These are phyloP conservation scores for Tretioscincus oriximinensis DNA, from an alignment of 2,113 vertebrate genomes.

Conservation along the genomic window DNA sequence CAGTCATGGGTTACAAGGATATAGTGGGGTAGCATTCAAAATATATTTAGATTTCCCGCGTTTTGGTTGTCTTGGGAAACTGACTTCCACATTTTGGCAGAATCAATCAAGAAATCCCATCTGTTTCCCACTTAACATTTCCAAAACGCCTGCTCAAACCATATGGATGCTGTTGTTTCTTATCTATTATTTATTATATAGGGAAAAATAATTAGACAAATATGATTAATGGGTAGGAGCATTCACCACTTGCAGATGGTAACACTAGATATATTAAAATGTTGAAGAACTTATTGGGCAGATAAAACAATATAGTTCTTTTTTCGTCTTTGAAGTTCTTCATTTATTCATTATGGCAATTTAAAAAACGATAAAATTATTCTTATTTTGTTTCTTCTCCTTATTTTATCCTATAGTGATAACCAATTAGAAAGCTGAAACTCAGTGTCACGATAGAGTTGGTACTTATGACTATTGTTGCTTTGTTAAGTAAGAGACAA, in stretches of 20 bases:
- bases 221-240: slow-evolving; percentile 35
- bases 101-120: slow-evolving; percentile 48
- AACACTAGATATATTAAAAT: slow-evolving; percentile 19
- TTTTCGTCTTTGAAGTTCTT: slow-evolving; percentile 29
- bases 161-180: slow-evolving; percentile 45
- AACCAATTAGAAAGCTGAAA: slow-evolving; percentile 22
- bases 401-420: slow-evolving; percentile 10
- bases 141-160: slow-evolving; percentile 31
- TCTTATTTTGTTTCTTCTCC: slow-evolving; percentile 8
- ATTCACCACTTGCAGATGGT: slow-evolving; percentile 29
- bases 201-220: slow-evolving; percentile 24
- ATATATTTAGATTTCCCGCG: not conserved
- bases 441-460: slow-evolving; percentile 19
- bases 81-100: slow-evolving; percentile 34
- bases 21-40: not conserved
- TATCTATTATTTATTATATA: slow-evolving; percentile 60
- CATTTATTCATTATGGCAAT: slow-evolving; percentile 30
- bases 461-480: not conserved
- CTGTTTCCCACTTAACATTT: slow-evolving; percentile 46
- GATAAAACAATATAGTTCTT: slow-evolving; percentile 2
- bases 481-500: not conserved
- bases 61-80: not conserved
- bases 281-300: slow-evolving; percentile 27
- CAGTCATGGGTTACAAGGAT: not conserved
- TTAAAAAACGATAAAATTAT: not conserved